phyloP scores from a whole-genome alignment of 1,140 invertebrate species.

The Atta cephalotes region DNA sequence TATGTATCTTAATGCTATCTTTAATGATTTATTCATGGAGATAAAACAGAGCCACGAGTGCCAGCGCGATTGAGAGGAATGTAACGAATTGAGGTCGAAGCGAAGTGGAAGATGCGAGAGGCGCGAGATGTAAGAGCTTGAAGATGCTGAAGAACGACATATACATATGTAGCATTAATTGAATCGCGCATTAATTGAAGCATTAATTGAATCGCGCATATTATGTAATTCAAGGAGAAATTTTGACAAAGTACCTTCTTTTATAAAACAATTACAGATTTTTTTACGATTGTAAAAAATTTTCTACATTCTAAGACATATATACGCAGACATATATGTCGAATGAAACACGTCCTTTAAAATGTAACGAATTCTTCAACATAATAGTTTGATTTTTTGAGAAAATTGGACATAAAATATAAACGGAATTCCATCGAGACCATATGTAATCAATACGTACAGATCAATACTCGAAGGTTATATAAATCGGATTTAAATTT shows the following conservation, averaged over 20 bases:
- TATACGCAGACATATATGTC: not conserved
- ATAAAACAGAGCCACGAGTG: conserved; percentile 49
- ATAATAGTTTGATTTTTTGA: not conserved
- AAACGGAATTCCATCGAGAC: not conserved
- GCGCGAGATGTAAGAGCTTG: conserved; percentile 37
- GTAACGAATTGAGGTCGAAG: conserved; percentile 59
- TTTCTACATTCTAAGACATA: not conserved
- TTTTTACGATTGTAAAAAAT: not conserved
- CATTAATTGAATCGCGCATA: conserved; percentile 40
- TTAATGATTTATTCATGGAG: conserved; percentile 56
- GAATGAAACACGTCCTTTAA: not conserved
- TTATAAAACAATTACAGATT: not conserved
- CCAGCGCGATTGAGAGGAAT: conserved; percentile 56
- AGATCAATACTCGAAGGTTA: not conserved
- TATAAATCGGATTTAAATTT: conserved; percentile 52
- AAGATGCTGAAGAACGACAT: conserved; percentile 14
- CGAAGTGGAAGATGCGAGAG: conserved; percentile 45
- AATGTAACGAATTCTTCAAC: not conserved
- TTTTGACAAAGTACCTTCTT: conserved; percentile 3
- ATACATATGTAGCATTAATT: conserved; percentile 33
- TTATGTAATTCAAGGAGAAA: conserved; percentile 35
- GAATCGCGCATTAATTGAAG: not conserved
- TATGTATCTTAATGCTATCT: conserved; percentile 58
- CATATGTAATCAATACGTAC: not conserved
- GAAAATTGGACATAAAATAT: not conserved